Conservation (phyloP, 2,113 vertebrate species). For the Smithornis capensis region DNA sequence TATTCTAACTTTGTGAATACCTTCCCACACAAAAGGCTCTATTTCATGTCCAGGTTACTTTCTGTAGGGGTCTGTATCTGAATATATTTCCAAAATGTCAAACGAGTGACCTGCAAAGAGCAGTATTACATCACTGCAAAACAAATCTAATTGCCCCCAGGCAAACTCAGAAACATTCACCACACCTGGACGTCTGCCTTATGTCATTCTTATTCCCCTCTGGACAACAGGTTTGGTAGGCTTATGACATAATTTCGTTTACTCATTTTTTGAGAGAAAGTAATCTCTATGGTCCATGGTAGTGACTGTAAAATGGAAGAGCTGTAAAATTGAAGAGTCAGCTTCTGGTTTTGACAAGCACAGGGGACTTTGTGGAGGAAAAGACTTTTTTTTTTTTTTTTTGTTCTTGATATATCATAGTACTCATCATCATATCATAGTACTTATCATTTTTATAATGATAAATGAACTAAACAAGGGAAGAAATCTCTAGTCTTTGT, state of each 20-base stretch:
- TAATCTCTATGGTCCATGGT: not conserved
- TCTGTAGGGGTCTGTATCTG: not conserved
- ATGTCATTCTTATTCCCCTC: constrained; percentile 16
- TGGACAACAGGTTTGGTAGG: constrained; percentile 8
- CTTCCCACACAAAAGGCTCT: not conserved
- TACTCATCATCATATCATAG: too few relatives aligned
- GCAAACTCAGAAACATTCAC: not conserved
- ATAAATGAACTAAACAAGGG: not conserved
- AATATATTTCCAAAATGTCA: not conserved
- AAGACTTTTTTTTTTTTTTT: not conserved
- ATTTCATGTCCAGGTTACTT: not conserved
- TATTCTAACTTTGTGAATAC: not conserved
- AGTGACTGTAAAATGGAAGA: constrained; percentile 14
- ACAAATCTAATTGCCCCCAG: constrained; percentile 11
- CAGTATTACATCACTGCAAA: constrained; percentile 33
- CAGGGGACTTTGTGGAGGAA: not conserved
- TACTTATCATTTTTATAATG: too few relatives aligned
- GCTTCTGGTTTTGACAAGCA: not conserved
- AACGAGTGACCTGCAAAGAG: not conserved
- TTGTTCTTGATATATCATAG: not conserved
- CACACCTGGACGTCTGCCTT: constrained; percentile 61
- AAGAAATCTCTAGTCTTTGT: not conserved
- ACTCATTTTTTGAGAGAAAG: not conserved
- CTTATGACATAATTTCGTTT: constrained; percentile 29
- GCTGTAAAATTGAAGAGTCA: not conserved